Base-by-base conservation (phyloP, 2,888 invertebrate genomes). In the Holacanthella duospinosa region DNA sequence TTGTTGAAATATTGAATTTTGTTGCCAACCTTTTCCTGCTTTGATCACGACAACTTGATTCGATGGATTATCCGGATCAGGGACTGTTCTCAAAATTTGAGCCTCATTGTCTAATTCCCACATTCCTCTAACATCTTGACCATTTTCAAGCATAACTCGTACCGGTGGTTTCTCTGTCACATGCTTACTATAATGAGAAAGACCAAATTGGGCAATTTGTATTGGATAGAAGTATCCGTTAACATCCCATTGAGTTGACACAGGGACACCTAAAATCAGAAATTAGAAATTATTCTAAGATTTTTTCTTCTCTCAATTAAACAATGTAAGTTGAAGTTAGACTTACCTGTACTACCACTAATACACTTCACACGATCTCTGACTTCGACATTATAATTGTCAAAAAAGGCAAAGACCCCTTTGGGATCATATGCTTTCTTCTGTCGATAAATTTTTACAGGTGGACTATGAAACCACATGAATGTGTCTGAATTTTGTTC, bases 181-280 rank as follows among this genome's bases (percentile, higher is more conserved):
- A 77, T 92, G 89, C 78, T 96, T 95, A 78, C 93, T 94, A 78
- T 93, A 99, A 79, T 99, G 99, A 12, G 95, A 92, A 63, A 99
- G 79, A 0, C 93, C 99, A 77, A 93, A 99, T 78, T 99, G 99
- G 4, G 97, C 95, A 70, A 99, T 95, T 80, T 99, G 97, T 1
- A 95, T 97, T 0, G 97, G 95, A 79, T 99, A 99, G 78, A 87
- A 93, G 78, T 97, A 96, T 0, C 97, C 97, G 67, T 86, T 85
- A 43, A 88, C 87, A 74, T 93, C 91, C 99, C 99, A 99, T 76
- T 95, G 95, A 0, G 89, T 92, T n/a, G 93, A 93, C 61, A 95
- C 86, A 0, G 95, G 95, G 21, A 95, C 93, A 56, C 80, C 80
- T 80, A 70, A 36, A 9, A 48, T 4, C 4, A 48, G 4, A 48